These are phyloP conservation scores for Villa cingulata DNA, from an alignment of 2,888 invertebrate species.

Conservation along the genomic window DNA sequence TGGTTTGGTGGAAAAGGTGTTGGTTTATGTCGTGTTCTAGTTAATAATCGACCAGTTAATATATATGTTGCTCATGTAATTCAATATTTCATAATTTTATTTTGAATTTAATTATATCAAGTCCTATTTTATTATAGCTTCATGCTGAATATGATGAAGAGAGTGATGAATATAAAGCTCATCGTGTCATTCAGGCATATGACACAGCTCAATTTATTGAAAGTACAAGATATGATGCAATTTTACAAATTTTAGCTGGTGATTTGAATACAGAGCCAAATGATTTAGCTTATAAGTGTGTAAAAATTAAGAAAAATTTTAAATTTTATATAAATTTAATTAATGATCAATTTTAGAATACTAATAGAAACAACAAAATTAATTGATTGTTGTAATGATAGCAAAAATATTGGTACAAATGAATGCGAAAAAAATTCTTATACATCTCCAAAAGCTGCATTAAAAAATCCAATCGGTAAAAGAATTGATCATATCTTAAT, in stretches of 20 bases:
- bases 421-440: slow-evolving; percentile 74
- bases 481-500: slow-evolving; percentile 88
- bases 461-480: slow-evolving; percentile 54
- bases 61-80: slow-evolving; percentile 89
- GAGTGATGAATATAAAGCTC: slow-evolving; percentile 81
- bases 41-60: slow-evolving; percentile 55
- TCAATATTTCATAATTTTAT: too few relatives aligned
- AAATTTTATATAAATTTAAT: background rate
- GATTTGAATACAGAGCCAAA: slow-evolving; percentile 87
- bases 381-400: slow-evolving; percentile 35
- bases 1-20: slow-evolving; percentile 99
- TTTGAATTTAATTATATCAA: too few relatives aligned
- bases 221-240: slow-evolving; percentile 62
- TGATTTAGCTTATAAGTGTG: slow-evolving; percentile 59
- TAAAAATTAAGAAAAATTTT: background rate
- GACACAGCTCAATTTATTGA: slow-evolving; percentile 90
- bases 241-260: slow-evolving; percentile 78
- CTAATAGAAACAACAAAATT: slow-evolving; percentile 44
- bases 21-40: slow-evolving; percentile 61
- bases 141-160: slow-evolving; percentile 85
- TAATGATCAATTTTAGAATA: slow-evolving; percentile 31
- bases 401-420: slow-evolving; percentile 55
- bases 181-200: slow-evolving; percentile 84
- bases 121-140: slow-evolving; percentile 50
- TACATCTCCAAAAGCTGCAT: slow-evolving; percentile 42